A percentile compares a stretch with the other conserved stretches of the same genome.
phyloP scores from a whole-genome alignment of 2,113 vertebrate genomes.

The Copsychus sechellarum region DNA sequence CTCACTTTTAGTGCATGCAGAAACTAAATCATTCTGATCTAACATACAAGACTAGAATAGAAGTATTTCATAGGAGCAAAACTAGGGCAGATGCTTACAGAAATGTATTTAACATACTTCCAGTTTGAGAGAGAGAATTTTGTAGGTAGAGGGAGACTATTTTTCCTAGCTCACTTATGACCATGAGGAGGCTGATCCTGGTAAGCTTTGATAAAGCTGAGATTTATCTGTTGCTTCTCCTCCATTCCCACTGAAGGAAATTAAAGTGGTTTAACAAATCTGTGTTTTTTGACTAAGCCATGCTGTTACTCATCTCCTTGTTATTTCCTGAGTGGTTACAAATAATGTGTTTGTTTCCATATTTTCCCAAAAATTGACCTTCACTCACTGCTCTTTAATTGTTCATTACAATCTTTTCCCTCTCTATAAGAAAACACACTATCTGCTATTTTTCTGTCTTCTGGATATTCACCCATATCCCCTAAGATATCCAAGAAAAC shows the following conservation, averaged over 20 bases:
- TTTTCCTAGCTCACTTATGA: not conserved
- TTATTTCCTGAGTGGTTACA: conserved; percentile 67
- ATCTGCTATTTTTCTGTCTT: not conserved
- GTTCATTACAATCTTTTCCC: not conserved
- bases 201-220: conserved; percentile 50
- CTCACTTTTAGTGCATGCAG: not conserved
- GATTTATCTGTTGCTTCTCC: conserved; percentile 42
- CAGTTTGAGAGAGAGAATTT: conserved; percentile 1
- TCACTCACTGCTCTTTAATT: conserved; percentile 36
- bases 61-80: conserved; percentile 4
- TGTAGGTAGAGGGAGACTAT: not conserved
- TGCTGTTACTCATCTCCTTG: conserved; percentile 64
- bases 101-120: not conserved
- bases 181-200: not conserved
- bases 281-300: conserved; percentile 55
- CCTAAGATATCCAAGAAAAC: not conserved
- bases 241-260: conserved; percentile 47
- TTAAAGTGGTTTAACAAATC: conserved; percentile 67
- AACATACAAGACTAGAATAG: not conserved
- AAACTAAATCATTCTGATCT: not conserved
- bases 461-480: not conserved
- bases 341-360: conserved; percentile 65
- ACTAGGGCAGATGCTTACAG: conserved; percentile 14
- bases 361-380: conserved; percentile 61
- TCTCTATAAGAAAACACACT: not conserved